Conservation (phyloP, 2,888 invertebrate genomes). For the Carpatolechia fugitivella region DNA sequence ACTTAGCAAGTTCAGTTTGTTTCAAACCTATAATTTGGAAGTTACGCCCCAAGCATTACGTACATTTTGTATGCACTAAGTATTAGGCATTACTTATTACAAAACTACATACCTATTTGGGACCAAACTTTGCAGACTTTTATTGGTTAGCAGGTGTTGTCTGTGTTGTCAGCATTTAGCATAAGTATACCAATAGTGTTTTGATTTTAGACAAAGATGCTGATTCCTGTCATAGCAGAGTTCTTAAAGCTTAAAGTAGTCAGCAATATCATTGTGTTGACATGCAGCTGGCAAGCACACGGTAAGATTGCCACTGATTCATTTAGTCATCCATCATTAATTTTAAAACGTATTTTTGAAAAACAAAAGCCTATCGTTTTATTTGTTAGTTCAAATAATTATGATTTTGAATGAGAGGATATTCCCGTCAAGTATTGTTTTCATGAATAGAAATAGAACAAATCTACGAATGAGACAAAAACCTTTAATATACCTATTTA, state of each 20-base stretch:
- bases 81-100: neutral
- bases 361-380: no score
- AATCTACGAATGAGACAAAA: no score
- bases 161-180: no score
- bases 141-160: no score
- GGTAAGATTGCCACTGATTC: slow-evolving; percentile 35
- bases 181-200: no score
- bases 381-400: no score
- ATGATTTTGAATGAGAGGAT: no score
- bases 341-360: no score
- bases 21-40: slow-evolving; percentile 29
- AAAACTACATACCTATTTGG: no score
- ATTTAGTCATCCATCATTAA: no score
- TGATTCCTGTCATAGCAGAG: slow-evolving; percentile 39
- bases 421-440: no score
- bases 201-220: slow-evolving; percentile 34
- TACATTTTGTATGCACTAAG: slow-evolving; percentile 27
- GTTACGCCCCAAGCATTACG: slow-evolving; percentile 35
- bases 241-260: slow-evolving; percentile 55
- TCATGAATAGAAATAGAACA: no score
- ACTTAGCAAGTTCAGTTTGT: neutral
- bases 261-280: slow-evolving; percentile 47
- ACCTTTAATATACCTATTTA: neutral
- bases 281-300: slow-evolving; percentile 41
- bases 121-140: neutral